These are phyloP conservation scores for Quadroppia sp. DNA, from an alignment of 2,888 invertebrate species.

Conservation along the genomic window DNA sequence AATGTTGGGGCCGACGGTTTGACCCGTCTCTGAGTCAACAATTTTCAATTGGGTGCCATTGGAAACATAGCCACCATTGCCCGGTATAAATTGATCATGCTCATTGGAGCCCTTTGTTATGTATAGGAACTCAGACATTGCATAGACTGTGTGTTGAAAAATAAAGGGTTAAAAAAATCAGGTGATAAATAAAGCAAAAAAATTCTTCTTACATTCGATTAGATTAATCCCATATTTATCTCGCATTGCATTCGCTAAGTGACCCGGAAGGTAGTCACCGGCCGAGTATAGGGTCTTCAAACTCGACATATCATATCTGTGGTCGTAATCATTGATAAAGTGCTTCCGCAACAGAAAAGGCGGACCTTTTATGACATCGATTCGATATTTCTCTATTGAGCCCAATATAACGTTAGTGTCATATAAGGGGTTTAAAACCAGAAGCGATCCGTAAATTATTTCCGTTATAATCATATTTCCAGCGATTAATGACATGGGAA, in stretches of 20 bases:
- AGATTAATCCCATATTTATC: neutral
- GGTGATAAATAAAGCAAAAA: neutral
- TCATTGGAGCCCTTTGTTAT: neutral
- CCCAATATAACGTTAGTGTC: neutral
- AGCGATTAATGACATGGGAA: too few species aligned
- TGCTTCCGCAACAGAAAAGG: neutral
- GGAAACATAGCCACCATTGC: neutral
- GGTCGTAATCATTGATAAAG: neutral
- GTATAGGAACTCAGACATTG: neutral
- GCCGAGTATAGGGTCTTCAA: neutral
- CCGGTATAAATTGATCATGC: neutral
- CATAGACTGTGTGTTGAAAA: neutral
- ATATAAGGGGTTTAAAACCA: too few species aligned
- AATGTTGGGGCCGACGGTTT: conserved; percentile 61
- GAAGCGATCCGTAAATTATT: too few species aligned
- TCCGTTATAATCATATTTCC: too few species aligned
- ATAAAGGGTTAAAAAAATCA: too few species aligned
- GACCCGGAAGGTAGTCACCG: neutral
- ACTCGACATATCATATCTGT: conserved; percentile 18
- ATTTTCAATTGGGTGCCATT: conserved; percentile 19
- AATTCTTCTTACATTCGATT: neutral
- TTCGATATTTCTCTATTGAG: neutral
- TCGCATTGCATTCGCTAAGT: neutral
- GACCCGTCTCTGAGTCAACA: conserved; percentile 55
- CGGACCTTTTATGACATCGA: neutral